Evolutionary conservation across 2,797 vertebrate species (phyloP), one percentile per base, ranked within the genome.

Genomic region (Sebastes oblongus): DNA sequence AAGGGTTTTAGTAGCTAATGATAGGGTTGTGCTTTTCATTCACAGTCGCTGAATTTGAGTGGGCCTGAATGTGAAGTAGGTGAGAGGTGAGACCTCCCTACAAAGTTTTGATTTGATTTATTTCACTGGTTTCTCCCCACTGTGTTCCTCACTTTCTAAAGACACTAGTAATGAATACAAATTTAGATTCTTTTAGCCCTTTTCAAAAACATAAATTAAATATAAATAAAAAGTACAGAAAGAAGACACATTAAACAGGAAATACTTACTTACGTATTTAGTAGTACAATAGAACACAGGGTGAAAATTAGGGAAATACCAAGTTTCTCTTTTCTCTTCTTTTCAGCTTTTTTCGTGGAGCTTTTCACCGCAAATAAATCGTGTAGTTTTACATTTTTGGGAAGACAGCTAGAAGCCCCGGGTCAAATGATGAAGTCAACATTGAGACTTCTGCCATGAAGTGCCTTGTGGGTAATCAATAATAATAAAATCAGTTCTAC

Each of bases 11-110:
- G 29, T 22, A 77, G 62, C 52, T 87, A 82, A 85, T 82, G 46
- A 72, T 27, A 65, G 77, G 77, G n/a, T 64, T 79, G 20, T 52
- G 64, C 67, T 81, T 86, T 73, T 69, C 30, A 55, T 75, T 74
- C 52, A n/a, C 20, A 32, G 8, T 16, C 36, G 27, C 5, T 66
- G 59, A 64, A 39, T 34, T 59, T 46, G 3, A 78, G 32, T 62
- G 54, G 10, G 12, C 32, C 39, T 62, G 25, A 68, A 62, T 73
- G n/a, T 62, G 10, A 84, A 54, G 24, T 7, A 68, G 42, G 24
- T 55, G 18, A 52, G 24, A 22, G n/a, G 13, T 24, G 54, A 62
- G n/a, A 39, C 22, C 65, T 46, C 39, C 30, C 13, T 3, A 5
- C 12, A 9, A 29, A 1, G 52, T 9, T 27, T 68, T 27, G 24